Base-by-base conservation (phyloP, 30 jellyfish, hydroid and myxozoan species). In the Nemopilema nomurai region DNA sequence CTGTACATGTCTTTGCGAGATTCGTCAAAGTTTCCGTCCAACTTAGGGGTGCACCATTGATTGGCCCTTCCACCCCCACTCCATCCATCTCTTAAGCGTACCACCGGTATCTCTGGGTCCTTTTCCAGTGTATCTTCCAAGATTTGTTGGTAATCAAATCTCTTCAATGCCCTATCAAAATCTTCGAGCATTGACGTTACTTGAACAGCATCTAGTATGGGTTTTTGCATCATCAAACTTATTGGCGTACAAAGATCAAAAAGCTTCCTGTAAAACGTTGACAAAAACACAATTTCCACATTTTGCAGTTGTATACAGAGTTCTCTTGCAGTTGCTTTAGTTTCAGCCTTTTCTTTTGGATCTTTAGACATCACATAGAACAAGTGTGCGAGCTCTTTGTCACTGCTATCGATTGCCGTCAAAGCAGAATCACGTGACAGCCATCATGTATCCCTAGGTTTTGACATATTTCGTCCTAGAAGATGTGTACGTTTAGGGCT, bases 401-500 rank as follows among this genome's bases (percentile, higher is more conserved):
- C n/a, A 21, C 79, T 16, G 78, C 30, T 75, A 75, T 75, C 81
- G 25, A 75, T 32, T 16, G 78, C 31, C 20, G 29, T 23, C 22
- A 75, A 30, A 16, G 86, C 86, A 25, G 78, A 29, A 81, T 75
- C 86, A 8, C 33, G 78, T 8, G 78, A 75, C 18, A 75, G 21
- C 81, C 86, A 75, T 16, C 78, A 27, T 16, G 86, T 77, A 41
- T 41, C 57, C 57, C 57, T 13, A 41, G 57, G 57, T 41, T 41
- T 41, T 41, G 57, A 13, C 57, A 77, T 52, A 24, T 77, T 77
- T 19, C 70, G 87, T 17, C 87, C 87, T 31, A 77, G 81, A 18
- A 77, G 77, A 53, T 77, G 87, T 16, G 87, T 77, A 13, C 81
- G 80, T 52, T 50, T 50, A 13, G 87, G 87, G 31, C 87, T 75